Evolutionary conservation across 35 echinoderm and acorn worm genomes (phyloP), one percentile per base, ranked within the genome.

Genomic region (Chiridota heheva): DNA sequence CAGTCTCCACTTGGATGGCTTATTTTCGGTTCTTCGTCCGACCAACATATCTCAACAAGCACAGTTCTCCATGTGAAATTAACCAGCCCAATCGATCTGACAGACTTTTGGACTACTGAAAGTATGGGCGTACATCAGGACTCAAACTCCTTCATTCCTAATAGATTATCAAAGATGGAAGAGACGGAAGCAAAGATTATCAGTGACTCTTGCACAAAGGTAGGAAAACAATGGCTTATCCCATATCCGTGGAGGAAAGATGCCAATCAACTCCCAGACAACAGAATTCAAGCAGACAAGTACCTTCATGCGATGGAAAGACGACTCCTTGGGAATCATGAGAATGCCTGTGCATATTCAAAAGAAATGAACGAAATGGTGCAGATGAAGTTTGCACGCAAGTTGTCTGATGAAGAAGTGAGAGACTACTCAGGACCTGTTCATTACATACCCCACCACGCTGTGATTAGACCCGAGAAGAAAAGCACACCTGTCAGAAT

Each of bases 181-280:
- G 13, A 29, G n/a, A 43, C 43, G 25, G 84, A 87, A 69, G 62
- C 37, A 33, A 80, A 81, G 66, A 75, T 91, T 17, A 91, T 80
- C 15, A 49, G 37, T 29, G 78, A 72, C 10, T 80, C 83, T 31
- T 70, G 73, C 39, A 62, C 28, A 4, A 86, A 78, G 25, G 66
- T 78, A 28, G 82, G 89, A 48, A 86, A 80, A n/a, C 89, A 85
- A 53, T 91, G 89, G 89, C 38, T 57, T 33, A 74, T 92, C 10
- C 75, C 83, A 26, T 92, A 92, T 56, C 90, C 90, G 17, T 92
- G 73, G 90, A 33, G 56, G n/a, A 91, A 86, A 45, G 67, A 86
- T 75, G 62, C 89, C n/a, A 46, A 81, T 17, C 56, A 47, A 44
- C 83, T 92, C 0, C 83, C 90, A 17, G 59, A 92, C 37, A 92